Evolutionary conservation across 2,113 vertebrate genomes (phyloP).

Genomic region (Nothobranchius kuhntae): DNA sequence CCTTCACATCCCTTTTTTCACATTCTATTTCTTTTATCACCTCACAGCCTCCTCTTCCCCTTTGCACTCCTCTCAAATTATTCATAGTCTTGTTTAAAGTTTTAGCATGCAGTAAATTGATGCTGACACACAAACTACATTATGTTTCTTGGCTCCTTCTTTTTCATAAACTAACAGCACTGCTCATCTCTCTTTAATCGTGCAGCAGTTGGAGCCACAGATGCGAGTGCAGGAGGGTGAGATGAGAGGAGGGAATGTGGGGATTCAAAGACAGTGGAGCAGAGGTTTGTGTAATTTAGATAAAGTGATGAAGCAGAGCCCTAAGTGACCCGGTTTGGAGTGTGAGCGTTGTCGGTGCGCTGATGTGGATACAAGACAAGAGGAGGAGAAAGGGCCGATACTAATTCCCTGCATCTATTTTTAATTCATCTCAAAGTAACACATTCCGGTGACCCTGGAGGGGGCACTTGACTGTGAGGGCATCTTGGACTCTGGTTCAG

Average conservation of each 20-base stretch:
- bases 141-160: conserved; percentile 73
- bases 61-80: conserved; percentile 83
- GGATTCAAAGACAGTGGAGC: conserved; percentile 39
- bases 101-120: conserved; percentile 84
- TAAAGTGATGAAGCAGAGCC: conserved; percentile 64
- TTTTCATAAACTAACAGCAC: conserved; percentile 75
- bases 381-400: conserved; percentile 12
- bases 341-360: conserved; percentile 34
- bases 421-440: conserved; percentile 29
- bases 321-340: conserved; percentile 51
- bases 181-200: conserved; percentile 82
- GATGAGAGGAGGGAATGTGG: conserved; percentile 45
- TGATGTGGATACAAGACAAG: conserved; percentile 40
- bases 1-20: conserved; percentile 56
- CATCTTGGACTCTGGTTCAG: no score
- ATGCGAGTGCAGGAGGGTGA: conserved; percentile 55
- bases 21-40: conserved; percentile 39
- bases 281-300: conserved; percentile 68
- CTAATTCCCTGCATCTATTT: conserved; percentile 30
- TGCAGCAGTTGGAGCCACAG: conserved; percentile 72
- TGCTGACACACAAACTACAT: conserved; percentile 87
- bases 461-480: no score
- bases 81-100: conserved; percentile 85
- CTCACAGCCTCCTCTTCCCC: conserved; percentile 39
- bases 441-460: not conserved